A percentile compares a stretch with the other conserved stretches of the same genome.
Conservation (phyloP, 2,888 invertebrate species). For the Xestoiulus laeticollis region DNA sequence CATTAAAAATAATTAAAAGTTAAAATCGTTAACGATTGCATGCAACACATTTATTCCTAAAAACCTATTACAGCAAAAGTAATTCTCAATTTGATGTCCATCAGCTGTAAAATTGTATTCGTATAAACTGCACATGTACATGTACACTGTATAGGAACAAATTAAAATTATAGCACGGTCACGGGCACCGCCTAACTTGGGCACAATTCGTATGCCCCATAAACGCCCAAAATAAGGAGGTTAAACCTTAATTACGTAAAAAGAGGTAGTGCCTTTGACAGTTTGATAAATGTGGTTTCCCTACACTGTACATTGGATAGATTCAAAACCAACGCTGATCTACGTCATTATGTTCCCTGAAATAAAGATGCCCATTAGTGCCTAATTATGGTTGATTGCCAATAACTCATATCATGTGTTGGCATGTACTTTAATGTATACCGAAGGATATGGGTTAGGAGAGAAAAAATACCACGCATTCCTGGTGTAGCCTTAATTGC, state of each 20-base stretch:
- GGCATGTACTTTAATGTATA: slow-evolving; percentile 19
- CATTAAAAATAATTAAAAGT: no score
- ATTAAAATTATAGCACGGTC: background rate
- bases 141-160: no score
- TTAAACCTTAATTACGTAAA: background rate
- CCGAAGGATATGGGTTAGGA: background rate
- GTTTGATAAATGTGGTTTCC: slow-evolving; percentile 31
- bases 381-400: slow-evolving; percentile 33
- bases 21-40: background rate
- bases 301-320: background rate
- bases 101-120: background rate
- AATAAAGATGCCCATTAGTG: slow-evolving; percentile 36
- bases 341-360: slow-evolving; percentile 18
- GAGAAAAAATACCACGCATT: background rate
- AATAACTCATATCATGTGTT: slow-evolving; percentile 23
- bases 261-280: background rate
- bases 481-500: background rate
- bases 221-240: background rate
- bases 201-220: background rate
- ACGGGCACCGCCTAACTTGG: background rate
- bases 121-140: no score
- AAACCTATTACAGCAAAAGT: background rate
- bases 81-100: background rate
- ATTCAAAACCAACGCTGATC: slow-evolving; percentile 20
- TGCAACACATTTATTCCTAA: background rate